phyloP scores from a whole-genome alignment of 2,888 invertebrate genomes.

The Tortricodes alternella region DNA sequence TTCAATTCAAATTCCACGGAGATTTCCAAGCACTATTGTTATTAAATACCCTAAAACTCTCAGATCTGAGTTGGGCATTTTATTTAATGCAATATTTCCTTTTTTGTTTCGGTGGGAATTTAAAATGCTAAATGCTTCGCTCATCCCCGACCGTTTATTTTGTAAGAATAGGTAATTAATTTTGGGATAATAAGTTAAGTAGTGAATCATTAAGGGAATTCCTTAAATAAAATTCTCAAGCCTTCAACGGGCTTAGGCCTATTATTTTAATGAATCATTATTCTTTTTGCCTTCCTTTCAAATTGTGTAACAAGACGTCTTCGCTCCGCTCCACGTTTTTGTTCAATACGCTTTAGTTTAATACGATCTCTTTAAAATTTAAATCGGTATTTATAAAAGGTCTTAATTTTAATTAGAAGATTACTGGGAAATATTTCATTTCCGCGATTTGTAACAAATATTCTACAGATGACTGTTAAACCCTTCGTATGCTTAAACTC shows the following conservation, averaged over 20 bases:
- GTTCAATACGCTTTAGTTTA: constrained; percentile 7
- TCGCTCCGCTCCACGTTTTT: neutral
- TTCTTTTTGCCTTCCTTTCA: constrained; percentile 22
- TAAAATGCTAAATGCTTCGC: constrained; percentile 21
- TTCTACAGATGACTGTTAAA: no score
- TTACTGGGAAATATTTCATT: no score
- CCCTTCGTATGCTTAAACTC: no score
- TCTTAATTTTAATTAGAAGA: no score
- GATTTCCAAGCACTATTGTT: constrained; percentile 20
- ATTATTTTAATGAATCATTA: constrained; percentile 40
- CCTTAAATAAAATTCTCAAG: constrained; percentile 46
- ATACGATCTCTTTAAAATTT: neutral
- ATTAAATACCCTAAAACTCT: constrained; percentile 4
- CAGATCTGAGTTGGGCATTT: constrained; percentile 11
- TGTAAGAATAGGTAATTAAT: constrained; percentile 44
- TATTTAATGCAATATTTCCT: constrained; percentile 15
- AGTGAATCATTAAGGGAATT: constrained; percentile 47
- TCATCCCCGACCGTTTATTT: constrained; percentile 31
- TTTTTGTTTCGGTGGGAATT: constrained; percentile 24
- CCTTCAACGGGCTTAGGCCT: constrained; percentile 37
- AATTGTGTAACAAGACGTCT: constrained; percentile 13
- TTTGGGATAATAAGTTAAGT: constrained; percentile 50
- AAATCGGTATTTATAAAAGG: no score
- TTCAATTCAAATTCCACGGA: neutral
- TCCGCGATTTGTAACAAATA: no score